Evolutionary conservation across 2,113 vertebrate species (phyloP), one percentile per base, ranked within the genome.

Genomic region (Malurus alboscapulatus): DNA sequence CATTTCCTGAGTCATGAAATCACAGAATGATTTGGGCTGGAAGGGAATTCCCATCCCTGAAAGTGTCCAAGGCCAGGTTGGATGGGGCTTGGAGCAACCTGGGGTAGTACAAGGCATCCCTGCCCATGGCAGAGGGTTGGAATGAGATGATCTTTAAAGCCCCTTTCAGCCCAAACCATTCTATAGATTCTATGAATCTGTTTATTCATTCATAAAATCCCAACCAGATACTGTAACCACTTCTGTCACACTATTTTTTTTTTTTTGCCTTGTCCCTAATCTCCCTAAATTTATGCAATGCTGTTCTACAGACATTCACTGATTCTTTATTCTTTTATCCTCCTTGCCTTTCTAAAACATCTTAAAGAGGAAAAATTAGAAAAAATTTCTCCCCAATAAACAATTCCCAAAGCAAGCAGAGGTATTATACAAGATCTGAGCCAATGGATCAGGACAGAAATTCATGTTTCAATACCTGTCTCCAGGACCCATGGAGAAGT

Each of bases 11-110:
- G 29, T 17, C n/a, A 21, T 5, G 20, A n/a, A 61, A 59, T 29
- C 61, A 27, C 6, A 67, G 54, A 75, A 36, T 26, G 17, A 20
- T 34, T 82, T 61, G 47, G 34, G 8, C 1, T 54, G 54, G 29
- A 75, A 42, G 9, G 12, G 40, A 34, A 8, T 12, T 68, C 4
- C 61, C 44, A 67, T 17, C 20, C 17, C 11, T 67, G 45, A 36
- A 36, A 67, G 14, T 36, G 26, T 7, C 0, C 62, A 36, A 30
- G 26, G 17, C 45, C 17, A 8, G 36, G 14, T 0, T 51, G 36
- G 26, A 51, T 0, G 0, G 11, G 12, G 26, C 6, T 67, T 21
- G 6, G 21, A 44, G 26, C 0, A 59, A 5, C 0, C 11, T 51
- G 53, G 45, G 9, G 5, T 5, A 22, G 32, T 32, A 26, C 45